Conservation (phyloP, 2,113 vertebrate species). For the Spheniscus mendiculus region DNA sequence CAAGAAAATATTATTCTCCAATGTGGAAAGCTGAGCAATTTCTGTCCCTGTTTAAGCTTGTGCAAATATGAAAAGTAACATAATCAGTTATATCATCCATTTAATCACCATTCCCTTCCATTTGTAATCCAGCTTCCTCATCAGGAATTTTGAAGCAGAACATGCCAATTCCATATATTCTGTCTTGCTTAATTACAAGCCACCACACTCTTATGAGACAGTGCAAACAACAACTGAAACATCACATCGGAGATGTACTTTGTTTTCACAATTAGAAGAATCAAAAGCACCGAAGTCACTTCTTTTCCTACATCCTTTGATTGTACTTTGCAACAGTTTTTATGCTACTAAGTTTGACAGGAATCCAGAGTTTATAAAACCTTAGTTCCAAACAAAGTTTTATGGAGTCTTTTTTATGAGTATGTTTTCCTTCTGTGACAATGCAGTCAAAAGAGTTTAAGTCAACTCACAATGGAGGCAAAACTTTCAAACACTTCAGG, state of each 20-base stretch:
- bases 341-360: neutral
- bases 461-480: neutral
- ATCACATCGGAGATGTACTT: neutral
- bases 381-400: neutral
- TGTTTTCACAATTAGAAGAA: neutral
- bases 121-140: neutral
- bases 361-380: neutral
- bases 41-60: neutral
- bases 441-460: neutral
- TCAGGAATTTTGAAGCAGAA: neutral
- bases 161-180: neutral
- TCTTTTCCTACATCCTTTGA: neutral
- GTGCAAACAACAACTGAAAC: neutral
- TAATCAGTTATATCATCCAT: neutral
- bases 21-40: neutral
- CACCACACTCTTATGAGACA: neutral
- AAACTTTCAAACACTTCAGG: neutral
- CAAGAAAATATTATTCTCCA: neutral
- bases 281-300: neutral
- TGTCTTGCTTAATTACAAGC: neutral
- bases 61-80: neutral
- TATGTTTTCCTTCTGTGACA: neutral
- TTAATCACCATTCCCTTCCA: neutral
- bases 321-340: neutral
- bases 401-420: neutral